Conservation (phyloP, 30 jellyfish, hydroid and myxozoan species). For the Chrysaora quinquecirrha region DNA sequence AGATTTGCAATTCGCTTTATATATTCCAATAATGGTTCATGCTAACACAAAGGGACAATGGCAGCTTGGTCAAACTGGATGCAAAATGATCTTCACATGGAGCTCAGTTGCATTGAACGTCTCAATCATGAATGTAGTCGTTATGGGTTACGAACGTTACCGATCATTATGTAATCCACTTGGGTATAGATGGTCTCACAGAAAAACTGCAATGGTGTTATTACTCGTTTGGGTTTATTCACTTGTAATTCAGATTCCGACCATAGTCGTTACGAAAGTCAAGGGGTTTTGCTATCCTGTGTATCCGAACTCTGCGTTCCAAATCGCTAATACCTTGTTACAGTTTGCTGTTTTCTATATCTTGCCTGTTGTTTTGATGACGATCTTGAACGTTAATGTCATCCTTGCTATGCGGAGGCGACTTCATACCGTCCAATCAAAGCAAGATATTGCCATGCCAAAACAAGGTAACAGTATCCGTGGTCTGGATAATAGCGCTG, state of each 20-base stretch:
- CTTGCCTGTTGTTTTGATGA: not conserved
- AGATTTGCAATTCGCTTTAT: not conserved
- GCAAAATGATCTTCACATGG: not conserved
- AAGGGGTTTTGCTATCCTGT: not conserved
- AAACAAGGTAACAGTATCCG: no score
- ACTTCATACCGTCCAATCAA: not conserved
- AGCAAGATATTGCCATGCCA: no score
- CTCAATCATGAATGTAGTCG: not conserved
- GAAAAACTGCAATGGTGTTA: not conserved
- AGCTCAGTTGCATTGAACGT: not conserved
- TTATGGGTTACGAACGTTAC: slow-evolving; percentile 1
- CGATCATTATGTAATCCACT: not conserved
- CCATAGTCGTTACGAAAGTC: not conserved
- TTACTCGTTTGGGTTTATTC: not conserved
- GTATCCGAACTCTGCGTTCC: not conserved
- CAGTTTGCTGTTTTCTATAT: not conserved
- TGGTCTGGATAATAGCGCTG: no score
- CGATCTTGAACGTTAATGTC: not conserved
- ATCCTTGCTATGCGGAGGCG: not conserved
- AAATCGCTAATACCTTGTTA: not conserved
- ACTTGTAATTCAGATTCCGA: not conserved
- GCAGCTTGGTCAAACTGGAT: not conserved
- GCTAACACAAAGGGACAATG: not conserved
- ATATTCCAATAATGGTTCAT: not conserved
- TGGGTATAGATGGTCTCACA: not conserved